These are phyloP conservation scores for Dryobates pubescens DNA, from an alignment of 2,797 vertebrate species.

Conservation along the genomic window DNA sequence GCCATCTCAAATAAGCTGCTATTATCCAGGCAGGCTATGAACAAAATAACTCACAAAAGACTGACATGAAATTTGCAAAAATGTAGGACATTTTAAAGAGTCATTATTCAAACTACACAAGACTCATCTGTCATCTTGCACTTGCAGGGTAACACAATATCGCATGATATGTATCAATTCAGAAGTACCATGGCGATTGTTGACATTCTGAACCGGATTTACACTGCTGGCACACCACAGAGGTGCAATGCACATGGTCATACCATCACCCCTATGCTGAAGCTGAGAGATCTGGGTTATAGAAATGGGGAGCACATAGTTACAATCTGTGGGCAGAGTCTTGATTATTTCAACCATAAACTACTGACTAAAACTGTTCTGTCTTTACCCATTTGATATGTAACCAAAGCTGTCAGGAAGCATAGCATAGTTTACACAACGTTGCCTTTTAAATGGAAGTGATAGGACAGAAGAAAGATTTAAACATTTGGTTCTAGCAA, in stretches of 20 bases:
- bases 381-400: constrained; percentile 37
- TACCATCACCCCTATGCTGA: neutral
- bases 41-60: neutral
- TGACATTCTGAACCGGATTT: constrained; percentile 21
- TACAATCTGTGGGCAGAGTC: constrained; percentile 25
- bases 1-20: neutral
- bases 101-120: constrained; percentile 54
- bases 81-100: neutral
- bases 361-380: constrained; percentile 46
- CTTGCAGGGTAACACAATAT: neutral
- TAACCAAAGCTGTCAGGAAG: constrained; percentile 68
- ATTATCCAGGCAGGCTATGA: neutral
- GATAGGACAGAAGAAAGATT: constrained; percentile 56
- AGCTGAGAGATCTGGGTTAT: constrained; percentile 17
- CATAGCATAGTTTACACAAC: constrained; percentile 54
- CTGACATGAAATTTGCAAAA: constrained; percentile 38
- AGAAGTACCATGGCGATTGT: constrained; percentile 3
- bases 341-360: constrained; percentile 56
- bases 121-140: constrained; percentile 14
- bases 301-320: neutral
- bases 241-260: neutral
- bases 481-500: constrained; percentile 32
- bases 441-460: constrained; percentile 58
- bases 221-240: neutral
- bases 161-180: neutral